Conservation (phyloP, 2,113 vertebrate species). For the Brachypteracias leptosomus region DNA sequence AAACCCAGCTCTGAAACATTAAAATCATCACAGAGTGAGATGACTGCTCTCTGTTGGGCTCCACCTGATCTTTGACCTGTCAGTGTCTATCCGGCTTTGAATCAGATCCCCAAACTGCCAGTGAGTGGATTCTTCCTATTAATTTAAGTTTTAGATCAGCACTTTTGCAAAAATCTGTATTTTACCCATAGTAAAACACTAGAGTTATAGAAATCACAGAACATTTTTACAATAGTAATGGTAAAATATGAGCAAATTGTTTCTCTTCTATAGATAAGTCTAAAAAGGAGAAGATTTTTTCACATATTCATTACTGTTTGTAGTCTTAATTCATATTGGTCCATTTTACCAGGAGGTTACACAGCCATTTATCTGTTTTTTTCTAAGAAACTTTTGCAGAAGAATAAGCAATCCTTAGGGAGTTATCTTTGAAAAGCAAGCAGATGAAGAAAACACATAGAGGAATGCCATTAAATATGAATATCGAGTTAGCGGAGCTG, state of each 20-base stretch:
- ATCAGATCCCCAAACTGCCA: neutral
- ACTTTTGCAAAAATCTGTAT: neutral
- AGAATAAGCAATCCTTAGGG: neutral
- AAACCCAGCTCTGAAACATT: neutral
- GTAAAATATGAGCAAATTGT: fast-evolving
- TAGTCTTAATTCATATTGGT: neutral
- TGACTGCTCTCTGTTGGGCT: neutral
- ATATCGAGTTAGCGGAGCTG: neutral
- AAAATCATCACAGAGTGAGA: neutral
- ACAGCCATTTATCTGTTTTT: neutral
- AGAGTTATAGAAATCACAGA: neutral
- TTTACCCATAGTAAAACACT: neutral
- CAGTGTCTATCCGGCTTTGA: neutral
- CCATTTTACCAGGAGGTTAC: neutral
- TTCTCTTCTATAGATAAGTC: neutral
- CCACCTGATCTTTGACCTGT: neutral
- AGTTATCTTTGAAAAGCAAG: neutral
- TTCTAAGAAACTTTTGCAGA: neutral
- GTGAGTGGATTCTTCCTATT: neutral
- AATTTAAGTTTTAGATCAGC: neutral
- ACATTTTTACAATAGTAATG: neutral
- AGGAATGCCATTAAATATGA: conserved; percentile 1
- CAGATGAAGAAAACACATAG: neutral
- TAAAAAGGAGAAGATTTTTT: neutral
- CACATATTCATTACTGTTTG: neutral